These are phyloP conservation scores for Chelon labrosus DNA, from an alignment of 2,797 vertebrate species.

Conservation along the genomic window DNA sequence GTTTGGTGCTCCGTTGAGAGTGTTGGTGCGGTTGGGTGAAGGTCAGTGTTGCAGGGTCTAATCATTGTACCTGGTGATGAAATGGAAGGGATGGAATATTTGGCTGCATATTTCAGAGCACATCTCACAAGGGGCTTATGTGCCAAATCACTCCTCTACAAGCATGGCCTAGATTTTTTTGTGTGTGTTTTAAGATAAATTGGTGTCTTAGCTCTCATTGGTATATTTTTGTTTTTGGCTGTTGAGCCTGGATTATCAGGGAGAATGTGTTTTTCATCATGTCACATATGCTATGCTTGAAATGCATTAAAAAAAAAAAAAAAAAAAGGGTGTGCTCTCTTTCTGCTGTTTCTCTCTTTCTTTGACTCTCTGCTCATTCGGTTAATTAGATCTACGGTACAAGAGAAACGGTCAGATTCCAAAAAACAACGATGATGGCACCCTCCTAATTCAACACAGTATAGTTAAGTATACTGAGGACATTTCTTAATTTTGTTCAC, in stretches of 20 bases:
- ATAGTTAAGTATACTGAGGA: too few species aligned
- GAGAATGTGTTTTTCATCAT: constrained; percentile 35
- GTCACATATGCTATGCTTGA: constrained; percentile 18
- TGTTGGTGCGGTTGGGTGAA: constrained; percentile 14
- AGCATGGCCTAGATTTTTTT: constrained; percentile 72
- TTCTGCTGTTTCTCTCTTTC: background rate
- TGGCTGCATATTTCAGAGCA: constrained; percentile 72
- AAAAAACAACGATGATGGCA: constrained; percentile 25
- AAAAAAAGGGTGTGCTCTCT: background rate
- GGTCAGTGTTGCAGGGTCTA: constrained; percentile 53
- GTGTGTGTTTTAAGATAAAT: constrained; percentile 59
- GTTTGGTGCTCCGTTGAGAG: constrained; percentile 4
- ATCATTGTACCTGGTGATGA: constrained; percentile 72
- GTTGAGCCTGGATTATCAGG: constrained; percentile 47
- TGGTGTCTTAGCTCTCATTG: constrained; percentile 41
- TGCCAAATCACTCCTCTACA: constrained; percentile 65
- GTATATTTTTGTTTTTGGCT: constrained; percentile 39
- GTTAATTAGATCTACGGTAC: constrained; percentile 14
- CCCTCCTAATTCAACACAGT: background rate
- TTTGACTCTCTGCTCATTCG: constrained; percentile 1
- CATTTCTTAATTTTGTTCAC: constrained; percentile 7
- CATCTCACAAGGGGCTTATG: constrained; percentile 75
- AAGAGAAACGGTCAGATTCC: constrained; percentile 21
- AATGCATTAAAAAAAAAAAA: constrained; percentile 8
- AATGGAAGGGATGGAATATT: constrained; percentile 66